These are phyloP conservation scores for Lucilia cuprina DNA, from an alignment of 1,140 invertebrate genomes.

Conservation along the genomic window DNA sequence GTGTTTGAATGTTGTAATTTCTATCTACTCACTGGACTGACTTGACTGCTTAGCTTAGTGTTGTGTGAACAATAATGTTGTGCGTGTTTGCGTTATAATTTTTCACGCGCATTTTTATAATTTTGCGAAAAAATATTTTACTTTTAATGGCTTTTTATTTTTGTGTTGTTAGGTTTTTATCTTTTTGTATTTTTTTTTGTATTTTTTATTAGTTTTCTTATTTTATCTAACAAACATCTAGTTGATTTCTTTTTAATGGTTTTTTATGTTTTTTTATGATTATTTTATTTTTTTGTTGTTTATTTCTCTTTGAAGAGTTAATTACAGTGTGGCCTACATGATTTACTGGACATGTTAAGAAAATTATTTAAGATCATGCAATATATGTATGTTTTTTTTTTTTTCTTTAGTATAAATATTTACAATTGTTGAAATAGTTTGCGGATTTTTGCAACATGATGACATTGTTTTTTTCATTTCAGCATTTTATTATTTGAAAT, in stretches of 20 bases:
- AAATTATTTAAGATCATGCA: background rate
- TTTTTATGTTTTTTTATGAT: constrained; percentile 2
- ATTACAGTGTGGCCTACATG: constrained; percentile 6
- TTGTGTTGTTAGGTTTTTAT: background rate
- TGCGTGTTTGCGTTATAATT: background rate
- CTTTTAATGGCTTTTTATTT: background rate
- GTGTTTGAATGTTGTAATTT: background rate
- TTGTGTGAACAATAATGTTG: background rate
- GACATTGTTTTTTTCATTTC: background rate
- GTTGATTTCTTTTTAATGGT: background rate
- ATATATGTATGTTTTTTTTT: too few species aligned
- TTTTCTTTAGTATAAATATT: too few species aligned
- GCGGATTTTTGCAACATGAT: background rate
- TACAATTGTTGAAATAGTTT: background rate
- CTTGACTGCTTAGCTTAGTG: background rate
- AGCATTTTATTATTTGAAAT: background rate
- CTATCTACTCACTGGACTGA: background rate
- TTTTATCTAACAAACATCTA: constrained; percentile 2
- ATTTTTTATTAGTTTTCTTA: background rate
- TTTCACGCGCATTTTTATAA: background rate
- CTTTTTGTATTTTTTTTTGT: background rate
- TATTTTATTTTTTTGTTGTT: too few species aligned
- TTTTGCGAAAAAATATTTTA: constrained; percentile 1
- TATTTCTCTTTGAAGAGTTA: constrained; percentile 5
- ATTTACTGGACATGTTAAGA: constrained; percentile 9